Evolutionary conservation across 1,140 invertebrate genomes (phyloP), one percentile per base, ranked within the genome.

Genomic region (Megalopta genalis): DNA sequence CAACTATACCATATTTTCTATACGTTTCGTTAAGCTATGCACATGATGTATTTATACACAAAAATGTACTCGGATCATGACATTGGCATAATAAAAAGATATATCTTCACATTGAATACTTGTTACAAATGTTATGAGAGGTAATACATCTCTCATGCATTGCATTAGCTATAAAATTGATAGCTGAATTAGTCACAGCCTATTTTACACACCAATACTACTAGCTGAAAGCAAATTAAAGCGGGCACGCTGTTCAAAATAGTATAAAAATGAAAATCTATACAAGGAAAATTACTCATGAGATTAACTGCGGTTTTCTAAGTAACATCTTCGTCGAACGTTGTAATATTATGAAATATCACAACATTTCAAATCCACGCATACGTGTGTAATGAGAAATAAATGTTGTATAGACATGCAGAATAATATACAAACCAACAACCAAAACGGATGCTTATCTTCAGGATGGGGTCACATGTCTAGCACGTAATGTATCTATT

Each of bases 401-500:
- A 27, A 10, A 37, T 60, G 46, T 18, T 59, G 21, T 46, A 60
- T 52, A 46, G n/a, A 18, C 23, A 16, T 62, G 57, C 62, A 46
- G 67, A 32, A 67, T 18, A 21, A 21, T 63, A 46, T 49, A 68
- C 39, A 74, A 71, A 72, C 23, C 10, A 57, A 72, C 27, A 27
- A 60, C 10, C 65, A 39, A 39, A 32, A 64, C 23, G 62, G 6
- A 49, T 80, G 21, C 42, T 23, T 66, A 59, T 62, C 25, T 37
- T 65, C 57, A 73, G 64, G 77, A 60, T 80, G 42, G 63, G 63
- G 59, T 76, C 71, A 73, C 27, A 21, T 62, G 42, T 73, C 57
- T 80, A 70, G 32, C 62, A 54, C 21, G 27, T 32, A 46, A 54
- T 10, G 4, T 72, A 39, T 59, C n/a, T 16, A 71, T 76, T 46